phyloP scores from a whole-genome alignment of 2,888 invertebrate genomes.

The Biston betularia region DNA sequence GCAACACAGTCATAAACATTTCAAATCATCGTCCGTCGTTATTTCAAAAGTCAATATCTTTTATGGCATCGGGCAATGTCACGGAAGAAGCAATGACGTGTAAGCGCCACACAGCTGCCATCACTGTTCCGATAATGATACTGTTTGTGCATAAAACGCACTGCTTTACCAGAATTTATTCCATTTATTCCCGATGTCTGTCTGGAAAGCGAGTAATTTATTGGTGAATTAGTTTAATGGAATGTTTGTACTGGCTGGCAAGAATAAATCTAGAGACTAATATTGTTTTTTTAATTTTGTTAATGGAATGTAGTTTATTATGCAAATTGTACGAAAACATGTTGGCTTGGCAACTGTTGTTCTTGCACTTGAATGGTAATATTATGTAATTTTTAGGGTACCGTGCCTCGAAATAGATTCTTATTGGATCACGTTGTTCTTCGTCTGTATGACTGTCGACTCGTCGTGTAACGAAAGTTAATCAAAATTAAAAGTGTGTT shows the following conservation, averaged over 20 bases:
- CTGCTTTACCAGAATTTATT: conserved; percentile 56
- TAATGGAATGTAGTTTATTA: neutral
- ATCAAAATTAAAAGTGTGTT: too few relatives aligned
- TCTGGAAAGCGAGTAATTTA: conserved; percentile 38
- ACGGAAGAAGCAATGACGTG: conserved; percentile 83
- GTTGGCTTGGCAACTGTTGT: too few relatives aligned
- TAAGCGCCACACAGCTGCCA: conserved; percentile 76
- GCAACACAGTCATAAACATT: conserved; percentile 37
- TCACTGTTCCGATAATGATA: conserved; percentile 67
- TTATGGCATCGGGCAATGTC: conserved; percentile 80
- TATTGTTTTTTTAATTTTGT: neutral
- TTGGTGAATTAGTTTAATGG: conserved; percentile 40
- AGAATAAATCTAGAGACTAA: neutral
- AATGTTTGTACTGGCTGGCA: conserved; percentile 26
- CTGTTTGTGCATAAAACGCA: conserved; percentile 61
- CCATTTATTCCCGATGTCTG: conserved; percentile 26
- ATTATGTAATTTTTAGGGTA: neutral
- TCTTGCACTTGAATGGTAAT: neutral
- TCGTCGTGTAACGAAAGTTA: too few relatives aligned
- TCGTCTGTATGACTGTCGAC: too few relatives aligned
- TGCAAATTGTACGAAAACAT: neutral
- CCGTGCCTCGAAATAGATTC: neutral
- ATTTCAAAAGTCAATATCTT: conserved; percentile 77
- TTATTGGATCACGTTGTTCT: neutral
- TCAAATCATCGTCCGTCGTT: conserved; percentile 54